Evolutionary conservation across 1,140 invertebrate species (phyloP).

Genomic region (Bombus impatiens): DNA sequence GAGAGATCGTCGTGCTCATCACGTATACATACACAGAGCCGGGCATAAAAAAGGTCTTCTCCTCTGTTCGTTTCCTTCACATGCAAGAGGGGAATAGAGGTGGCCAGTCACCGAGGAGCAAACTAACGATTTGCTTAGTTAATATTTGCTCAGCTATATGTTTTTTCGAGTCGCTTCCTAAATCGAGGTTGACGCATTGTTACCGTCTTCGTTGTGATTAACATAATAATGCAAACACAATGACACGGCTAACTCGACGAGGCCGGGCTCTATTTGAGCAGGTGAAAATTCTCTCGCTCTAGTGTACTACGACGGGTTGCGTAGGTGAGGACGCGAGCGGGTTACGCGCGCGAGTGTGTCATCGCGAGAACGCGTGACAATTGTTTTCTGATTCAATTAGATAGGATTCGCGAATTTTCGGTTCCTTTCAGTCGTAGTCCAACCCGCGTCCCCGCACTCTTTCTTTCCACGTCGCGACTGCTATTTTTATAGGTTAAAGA

Average conservation of each 20-base stretch:
- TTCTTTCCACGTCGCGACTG: slow-evolving; percentile 12
- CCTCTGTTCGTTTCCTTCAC: neutral
- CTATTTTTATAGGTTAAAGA: slow-evolving; percentile 11
- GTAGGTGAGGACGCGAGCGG: slow-evolving; percentile 55
- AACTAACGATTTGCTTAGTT: slow-evolving; percentile 78
- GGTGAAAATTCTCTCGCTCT: slow-evolving; percentile 77
- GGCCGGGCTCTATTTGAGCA: slow-evolving; percentile 78
- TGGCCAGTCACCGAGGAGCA: slow-evolving; percentile 45
- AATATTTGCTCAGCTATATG: slow-evolving; percentile 77
- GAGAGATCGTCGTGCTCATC: neutral
- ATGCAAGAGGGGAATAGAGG: neutral
- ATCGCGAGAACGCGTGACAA: slow-evolving; percentile 56
- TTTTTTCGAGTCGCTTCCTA: slow-evolving; percentile 80
- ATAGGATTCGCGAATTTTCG: slow-evolving; percentile 70
- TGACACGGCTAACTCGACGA: slow-evolving; percentile 73
- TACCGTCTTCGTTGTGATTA: slow-evolving; percentile 78
- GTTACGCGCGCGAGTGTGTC: neutral
- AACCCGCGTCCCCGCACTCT: neutral
- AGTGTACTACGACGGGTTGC: slow-evolving; percentile 51
- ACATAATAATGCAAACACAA: slow-evolving; percentile 83
- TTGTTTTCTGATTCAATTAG: slow-evolving; percentile 80
- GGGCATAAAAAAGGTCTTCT: neutral
- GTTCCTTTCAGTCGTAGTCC: slow-evolving; percentile 12
- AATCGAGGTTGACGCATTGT: slow-evolving; percentile 82
- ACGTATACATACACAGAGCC: neutral